A percentile compares a stretch with the other conserved stretches of the same genome.
These are phyloP conservation scores for Brachionus plicatilis DNA, from an alignment of 1,140 invertebrate genomes.

Conservation along the genomic window DNA sequence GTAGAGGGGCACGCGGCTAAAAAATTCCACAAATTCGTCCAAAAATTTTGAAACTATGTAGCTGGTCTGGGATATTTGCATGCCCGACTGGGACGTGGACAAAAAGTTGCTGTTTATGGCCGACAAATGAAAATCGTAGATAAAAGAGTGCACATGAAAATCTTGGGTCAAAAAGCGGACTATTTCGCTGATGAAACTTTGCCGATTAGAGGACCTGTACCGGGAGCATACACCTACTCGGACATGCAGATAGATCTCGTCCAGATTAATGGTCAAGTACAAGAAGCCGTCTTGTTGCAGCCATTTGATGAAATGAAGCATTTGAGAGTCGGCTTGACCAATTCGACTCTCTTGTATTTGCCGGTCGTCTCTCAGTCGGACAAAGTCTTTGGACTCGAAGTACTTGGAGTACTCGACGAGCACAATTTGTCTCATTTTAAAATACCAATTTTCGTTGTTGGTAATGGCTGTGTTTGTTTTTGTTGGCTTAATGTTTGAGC, in stretches of 20 bases:
- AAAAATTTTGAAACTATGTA: slow-evolving; percentile 26
- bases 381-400: slow-evolving; percentile 8
- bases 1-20: slow-evolving; percentile 10
- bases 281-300: slow-evolving; percentile 33
- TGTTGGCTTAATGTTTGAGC: not conserved
- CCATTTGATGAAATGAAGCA: slow-evolving; percentile 37
- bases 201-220: not conserved
- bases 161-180: not conserved
- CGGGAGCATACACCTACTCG: not conserved
- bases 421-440: slow-evolving; percentile 25
- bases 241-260: slow-evolving; percentile 20
- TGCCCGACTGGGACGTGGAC: not conserved
- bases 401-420: slow-evolving; percentile 24
- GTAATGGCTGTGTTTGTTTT: not conserved
- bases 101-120: slow-evolving; percentile 22
- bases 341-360: not conserved
- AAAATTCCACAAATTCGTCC: slow-evolving; percentile 37
- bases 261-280: slow-evolving; percentile 12
- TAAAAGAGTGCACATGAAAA: slow-evolving; percentile 39
- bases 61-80: slow-evolving; percentile 1
- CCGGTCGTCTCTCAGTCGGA: not conserved
- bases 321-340: not conserved
- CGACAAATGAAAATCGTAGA: slow-evolving; percentile 33
- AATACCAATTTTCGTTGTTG: not conserved
- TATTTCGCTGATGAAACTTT: slow-evolving; percentile 15